A percentile compares a stretch with the other conserved stretches of the same genome.
phyloP scores from a whole-genome alignment of 2,797 vertebrate species.

The Chrysocyon brachyurus region DNA sequence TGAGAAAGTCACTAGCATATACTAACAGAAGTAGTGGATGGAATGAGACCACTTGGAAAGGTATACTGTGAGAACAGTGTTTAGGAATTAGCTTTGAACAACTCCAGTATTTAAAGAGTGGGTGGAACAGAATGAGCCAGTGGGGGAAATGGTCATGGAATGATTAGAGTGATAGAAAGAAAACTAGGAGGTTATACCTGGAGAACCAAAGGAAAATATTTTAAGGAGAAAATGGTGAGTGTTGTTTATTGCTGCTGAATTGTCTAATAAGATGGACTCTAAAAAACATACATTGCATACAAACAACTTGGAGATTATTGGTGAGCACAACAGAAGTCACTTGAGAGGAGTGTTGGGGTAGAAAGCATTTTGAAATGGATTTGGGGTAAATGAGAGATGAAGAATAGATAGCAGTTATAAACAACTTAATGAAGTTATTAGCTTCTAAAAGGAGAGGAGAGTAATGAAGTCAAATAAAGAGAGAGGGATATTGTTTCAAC shows the following conservation, averaged over 20 bases:
- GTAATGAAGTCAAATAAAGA: neutral
- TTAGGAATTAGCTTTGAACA: neutral
- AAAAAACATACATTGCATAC: neutral
- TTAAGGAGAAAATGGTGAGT: neutral
- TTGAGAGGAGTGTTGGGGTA: neutral
- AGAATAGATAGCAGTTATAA: neutral
- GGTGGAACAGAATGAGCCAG: neutral
- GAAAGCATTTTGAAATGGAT: neutral
- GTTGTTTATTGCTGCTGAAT: neutral
- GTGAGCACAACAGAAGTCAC: neutral
- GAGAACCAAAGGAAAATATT: neutral
- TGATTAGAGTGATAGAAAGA: neutral
- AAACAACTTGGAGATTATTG: constrained; percentile 1
- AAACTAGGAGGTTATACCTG: neutral
- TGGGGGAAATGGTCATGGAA: neutral
- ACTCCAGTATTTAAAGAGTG: neutral
- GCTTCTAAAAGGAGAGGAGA: neutral
- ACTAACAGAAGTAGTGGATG: neutral
- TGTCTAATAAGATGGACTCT: constrained; percentile 3
- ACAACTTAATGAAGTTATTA: neutral
- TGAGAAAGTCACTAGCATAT: neutral
- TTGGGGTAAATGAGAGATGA: neutral
- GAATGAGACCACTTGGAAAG: neutral
- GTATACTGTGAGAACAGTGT: neutral
- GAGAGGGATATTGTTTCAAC: neutral